These are phyloP conservation scores for Telenomus remus DNA, from an alignment of 1,140 invertebrate genomes.

Conservation along the genomic window DNA sequence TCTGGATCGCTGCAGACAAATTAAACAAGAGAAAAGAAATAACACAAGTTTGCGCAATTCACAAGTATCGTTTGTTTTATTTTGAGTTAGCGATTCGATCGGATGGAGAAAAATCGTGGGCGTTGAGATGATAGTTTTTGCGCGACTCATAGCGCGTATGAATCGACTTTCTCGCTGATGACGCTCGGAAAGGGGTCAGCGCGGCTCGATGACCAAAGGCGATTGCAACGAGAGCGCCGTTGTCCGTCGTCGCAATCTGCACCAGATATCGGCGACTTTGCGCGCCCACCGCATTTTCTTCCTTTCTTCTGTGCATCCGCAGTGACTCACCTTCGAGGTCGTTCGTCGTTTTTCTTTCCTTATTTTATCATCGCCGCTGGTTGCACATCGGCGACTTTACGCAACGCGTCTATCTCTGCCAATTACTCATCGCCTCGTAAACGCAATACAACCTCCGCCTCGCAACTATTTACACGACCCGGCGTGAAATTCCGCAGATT, in stretches of 20 bases:
- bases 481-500: not conserved
- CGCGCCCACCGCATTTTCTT: slow-evolving; percentile 38
- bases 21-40: too few species aligned
- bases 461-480: slow-evolving; percentile 34
- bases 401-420: slow-evolving; percentile 33
- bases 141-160: slow-evolving; percentile 17
- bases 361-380: slow-evolving; percentile 20
- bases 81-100: not conserved
- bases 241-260: slow-evolving; percentile 32
- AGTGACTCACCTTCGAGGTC: slow-evolving; percentile 48
- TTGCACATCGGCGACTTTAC: slow-evolving; percentile 18
- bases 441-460: slow-evolving; percentile 28
- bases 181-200: slow-evolving; percentile 40
- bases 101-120: slow-evolving; percentile 2
- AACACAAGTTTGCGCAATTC: too few species aligned
- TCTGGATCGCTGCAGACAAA: too few species aligned
- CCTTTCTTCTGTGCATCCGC: slow-evolving; percentile 37
- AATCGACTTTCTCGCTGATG: slow-evolving; percentile 48
- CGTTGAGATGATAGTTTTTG: slow-evolving; percentile 3
- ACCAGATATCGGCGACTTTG: slow-evolving; percentile 28
- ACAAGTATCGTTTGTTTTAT: too few species aligned
- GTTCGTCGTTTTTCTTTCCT: slow-evolving; percentile 25
- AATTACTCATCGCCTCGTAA: slow-evolving; percentile 48
- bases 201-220: slow-evolving; percentile 40
- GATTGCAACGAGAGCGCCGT: slow-evolving; percentile 26